Conservation (phyloP, 2,888 invertebrate species). For the Eristalis arbustorum region DNA sequence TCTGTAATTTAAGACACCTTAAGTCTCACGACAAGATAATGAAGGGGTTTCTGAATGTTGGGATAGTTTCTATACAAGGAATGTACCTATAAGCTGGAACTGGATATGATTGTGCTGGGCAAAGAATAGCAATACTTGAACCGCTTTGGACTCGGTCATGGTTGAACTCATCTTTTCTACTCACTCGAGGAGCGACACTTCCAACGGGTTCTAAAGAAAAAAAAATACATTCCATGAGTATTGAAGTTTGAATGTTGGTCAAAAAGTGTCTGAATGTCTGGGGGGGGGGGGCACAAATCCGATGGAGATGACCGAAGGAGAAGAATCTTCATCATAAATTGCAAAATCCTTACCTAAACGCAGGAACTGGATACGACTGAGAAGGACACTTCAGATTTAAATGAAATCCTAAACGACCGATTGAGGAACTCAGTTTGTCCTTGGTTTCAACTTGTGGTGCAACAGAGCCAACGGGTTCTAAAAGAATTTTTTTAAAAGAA, state of each 20-base stretch:
- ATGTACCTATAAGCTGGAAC: slow-evolving; percentile 83
- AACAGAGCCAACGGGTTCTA: slow-evolving; percentile 82
- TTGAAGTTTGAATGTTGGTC: neutral
- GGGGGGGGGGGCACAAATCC: neutral
- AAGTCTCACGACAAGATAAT: neutral
- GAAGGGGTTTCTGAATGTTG: slow-evolving; percentile 16
- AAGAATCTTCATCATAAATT: neutral
- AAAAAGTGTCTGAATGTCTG: slow-evolving; percentile 61
- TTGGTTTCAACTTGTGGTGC: slow-evolving; percentile 85
- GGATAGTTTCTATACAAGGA: neutral
- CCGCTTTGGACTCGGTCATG: slow-evolving; percentile 76
- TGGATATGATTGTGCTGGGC: slow-evolving; percentile 87
- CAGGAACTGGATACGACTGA: slow-evolving; percentile 85
- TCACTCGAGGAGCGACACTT: slow-evolving; percentile 83
- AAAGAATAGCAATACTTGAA: slow-evolving; percentile 83
- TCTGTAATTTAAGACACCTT: slow-evolving; percentile 72
- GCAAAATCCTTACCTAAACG: slow-evolving; percentile 82
- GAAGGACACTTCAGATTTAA: slow-evolving; percentile 83
- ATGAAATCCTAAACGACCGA: slow-evolving; percentile 50
- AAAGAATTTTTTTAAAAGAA: slow-evolving; percentile 9
- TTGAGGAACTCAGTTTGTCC: slow-evolving; percentile 81
- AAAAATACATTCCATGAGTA: neutral
- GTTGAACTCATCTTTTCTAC: slow-evolving; percentile 80
- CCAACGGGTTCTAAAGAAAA: slow-evolving; percentile 78
- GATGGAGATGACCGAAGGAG: too few relatives aligned